These are phyloP conservation scores for Denticeps clupeoides DNA, from an alignment of 2,797 vertebrate genomes.

Conservation along the genomic window DNA sequence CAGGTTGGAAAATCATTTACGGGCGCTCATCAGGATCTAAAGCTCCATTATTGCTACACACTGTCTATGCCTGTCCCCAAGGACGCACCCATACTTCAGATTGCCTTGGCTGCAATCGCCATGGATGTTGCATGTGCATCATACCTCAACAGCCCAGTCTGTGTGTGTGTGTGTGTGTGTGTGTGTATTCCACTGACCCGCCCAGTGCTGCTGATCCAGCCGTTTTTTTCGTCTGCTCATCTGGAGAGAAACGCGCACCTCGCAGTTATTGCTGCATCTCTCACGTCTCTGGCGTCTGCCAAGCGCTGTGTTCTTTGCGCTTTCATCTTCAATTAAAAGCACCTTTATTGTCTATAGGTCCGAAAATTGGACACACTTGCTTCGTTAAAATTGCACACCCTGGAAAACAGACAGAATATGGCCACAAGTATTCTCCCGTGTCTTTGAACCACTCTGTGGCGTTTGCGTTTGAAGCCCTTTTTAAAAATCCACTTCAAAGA, in stretches of 20 bases:
- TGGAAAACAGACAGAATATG: slow-evolving; percentile 47
- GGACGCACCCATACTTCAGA: slow-evolving; percentile 33
- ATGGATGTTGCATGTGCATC: slow-evolving; percentile 10
- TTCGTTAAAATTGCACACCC: slow-evolving; percentile 37
- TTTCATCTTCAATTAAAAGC: slow-evolving; percentile 42
- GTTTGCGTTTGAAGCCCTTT: slow-evolving; percentile 54
- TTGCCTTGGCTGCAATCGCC: slow-evolving; percentile 6
- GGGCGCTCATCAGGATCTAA: slow-evolving; percentile 57
- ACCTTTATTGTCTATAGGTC: slow-evolving; percentile 24
- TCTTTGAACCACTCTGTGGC: slow-evolving; percentile 57
- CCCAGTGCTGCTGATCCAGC: too few relatives aligned
- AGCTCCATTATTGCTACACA: slow-evolving; percentile 53
- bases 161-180: slow-evolving; percentile 1
- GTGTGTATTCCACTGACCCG: too few relatives aligned
- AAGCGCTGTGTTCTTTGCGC: background rate
- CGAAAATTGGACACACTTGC: slow-evolving; percentile 19
- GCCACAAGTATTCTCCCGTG: slow-evolving; percentile 41
- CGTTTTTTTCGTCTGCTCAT: too few relatives aligned
- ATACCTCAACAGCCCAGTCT: too few relatives aligned
- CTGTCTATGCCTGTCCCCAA: slow-evolving; percentile 53
- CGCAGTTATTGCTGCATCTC: too few relatives aligned
- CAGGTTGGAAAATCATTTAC: slow-evolving; percentile 58
- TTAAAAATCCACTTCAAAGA: slow-evolving; percentile 62
- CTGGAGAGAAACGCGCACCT: too few relatives aligned
- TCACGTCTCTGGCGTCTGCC: background rate